Conservation (phyloP, 2,888 invertebrate genomes). For the Imbricaverruca yamaguchii region DNA sequence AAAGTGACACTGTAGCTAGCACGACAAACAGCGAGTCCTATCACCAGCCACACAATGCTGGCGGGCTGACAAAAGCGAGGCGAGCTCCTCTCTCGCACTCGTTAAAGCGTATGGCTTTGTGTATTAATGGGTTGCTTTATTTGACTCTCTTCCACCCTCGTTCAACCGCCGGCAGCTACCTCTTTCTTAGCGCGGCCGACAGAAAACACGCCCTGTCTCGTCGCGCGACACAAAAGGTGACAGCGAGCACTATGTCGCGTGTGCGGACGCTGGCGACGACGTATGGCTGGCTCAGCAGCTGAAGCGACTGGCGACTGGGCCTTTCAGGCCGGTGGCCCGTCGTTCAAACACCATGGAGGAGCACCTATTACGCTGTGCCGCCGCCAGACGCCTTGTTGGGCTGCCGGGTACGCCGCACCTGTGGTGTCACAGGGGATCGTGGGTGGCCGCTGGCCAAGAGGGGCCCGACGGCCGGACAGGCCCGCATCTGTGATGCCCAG, state of each 20-base stretch:
- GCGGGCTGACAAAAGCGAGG: too few relatives aligned
- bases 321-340: not conserved
- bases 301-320: not conserved
- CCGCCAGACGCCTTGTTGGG: too few relatives aligned
- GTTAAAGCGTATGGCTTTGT: not conserved
- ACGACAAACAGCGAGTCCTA: too few relatives aligned
- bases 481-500: too few relatives aligned
- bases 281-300: not conserved
- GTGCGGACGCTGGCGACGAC: not conserved
- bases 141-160: not conserved
- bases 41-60: too few relatives aligned
- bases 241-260: not conserved
- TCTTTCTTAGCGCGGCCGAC: not conserved
- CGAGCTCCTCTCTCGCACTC: too few relatives aligned
- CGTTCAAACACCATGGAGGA: not conserved
- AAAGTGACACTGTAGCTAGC: too few relatives aligned
- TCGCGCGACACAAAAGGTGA: not conserved
- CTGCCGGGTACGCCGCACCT: too few relatives aligned
- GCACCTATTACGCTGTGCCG: constrained; percentile 3
- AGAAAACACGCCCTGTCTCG: not conserved
- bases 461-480: too few relatives aligned
- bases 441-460: too few relatives aligned
- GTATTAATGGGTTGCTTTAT: not conserved
- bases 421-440: too few relatives aligned
- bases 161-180: not conserved